Evolutionary conservation across 2,888 invertebrate genomes (phyloP), one percentile per base, ranked within the genome.

Genomic region (Cerastis leucographa): DNA sequence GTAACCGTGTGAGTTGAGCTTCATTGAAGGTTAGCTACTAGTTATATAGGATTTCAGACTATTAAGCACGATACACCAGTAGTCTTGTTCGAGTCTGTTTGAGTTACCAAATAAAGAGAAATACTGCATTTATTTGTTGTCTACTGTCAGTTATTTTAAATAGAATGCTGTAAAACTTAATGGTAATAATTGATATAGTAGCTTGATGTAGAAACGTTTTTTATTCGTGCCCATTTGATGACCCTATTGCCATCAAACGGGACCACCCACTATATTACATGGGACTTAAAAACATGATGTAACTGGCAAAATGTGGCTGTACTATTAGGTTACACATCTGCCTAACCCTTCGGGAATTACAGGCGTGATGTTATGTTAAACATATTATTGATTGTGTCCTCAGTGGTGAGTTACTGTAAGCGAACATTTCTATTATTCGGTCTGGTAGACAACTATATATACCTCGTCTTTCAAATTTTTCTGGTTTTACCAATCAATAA

Each of bases 1-100:
- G 82, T 86, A 44, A 51, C 56, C 79, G 61, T 85, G 78, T 80
- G 76, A 76, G 29, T 51, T 78, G n/a, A 76, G 66, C 49, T 78
- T 72, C 62, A 74, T 46, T 73, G 81, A 86, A 85, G 88, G 85
- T 81, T 74, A 76, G 40, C 25, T 25, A 49, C 64, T 74, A 42
- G n/a, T 67, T 35, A 2, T 65, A 17, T 74, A 65, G 68, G 56
- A 56, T 65, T 61, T 71, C 3, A 70, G 35, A 46, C 29, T 29
- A 54, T 44, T 66, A 67, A 74, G 25, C 2, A 49, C 25, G 25
- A 70, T 70, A 67, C 35, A 54, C 17, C 12, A 2, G 14, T 44
- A 19, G 40, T 51, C 19, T n/a, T 44, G 25, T 56, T 65, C 12
- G 3, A 25, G 17, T 40, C 22, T 46, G 17, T 66, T 35, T 56